Base-by-base conservation (phyloP, 2,113 vertebrate genomes). In the Rhizomys pruinosus region DNA sequence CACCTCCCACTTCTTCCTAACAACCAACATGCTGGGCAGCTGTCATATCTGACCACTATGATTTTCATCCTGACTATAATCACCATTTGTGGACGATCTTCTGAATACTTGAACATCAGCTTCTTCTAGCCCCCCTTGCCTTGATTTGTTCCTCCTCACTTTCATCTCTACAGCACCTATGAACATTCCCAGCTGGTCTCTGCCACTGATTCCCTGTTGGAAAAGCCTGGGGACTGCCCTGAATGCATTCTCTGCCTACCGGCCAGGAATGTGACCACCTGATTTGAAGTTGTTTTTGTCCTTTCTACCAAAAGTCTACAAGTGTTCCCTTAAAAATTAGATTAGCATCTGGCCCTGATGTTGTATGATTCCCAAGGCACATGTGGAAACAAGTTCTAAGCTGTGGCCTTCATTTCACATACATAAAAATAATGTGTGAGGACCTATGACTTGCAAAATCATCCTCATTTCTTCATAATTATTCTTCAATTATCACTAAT, bases 401-500 rank as follows among this genome's bases (percentile, higher is more conserved):
- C 63, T 71, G 5, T 61, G 59, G 63, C 74, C 71, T 89, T 74
- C 12, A 11, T 71, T 93, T 91, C 76, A 79, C n/a, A 89, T 20
- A 64, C 8, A 32, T 61, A 87, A 72, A 91, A 96, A 93, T 64
- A 61, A 79, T 19, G 20, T 32, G 20, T 85, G n/a, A 93, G 16
- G 27, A 78, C 25, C 23, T 11, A 1, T 77, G 22, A 25, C 37
- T 89, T 71, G 20, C 7, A 27, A 89, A 93, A 92, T 25, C 64
- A 63, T 27, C 76, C 57, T 74, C 32, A 73, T 74, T 69, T 92
- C 55, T 94, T 94, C 73, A 10, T 32, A 34, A 66, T 96, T 52
- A 81, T 71, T 89, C 93, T 86, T 88, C 34, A 82, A 47, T 66
- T 71, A 37, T 20, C 23, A 59, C 47, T 71, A 84, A 87, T 79